Evolutionary conservation across 2,113 vertebrate genomes (phyloP).

Genomic region (Equus przewalskii): DNA sequence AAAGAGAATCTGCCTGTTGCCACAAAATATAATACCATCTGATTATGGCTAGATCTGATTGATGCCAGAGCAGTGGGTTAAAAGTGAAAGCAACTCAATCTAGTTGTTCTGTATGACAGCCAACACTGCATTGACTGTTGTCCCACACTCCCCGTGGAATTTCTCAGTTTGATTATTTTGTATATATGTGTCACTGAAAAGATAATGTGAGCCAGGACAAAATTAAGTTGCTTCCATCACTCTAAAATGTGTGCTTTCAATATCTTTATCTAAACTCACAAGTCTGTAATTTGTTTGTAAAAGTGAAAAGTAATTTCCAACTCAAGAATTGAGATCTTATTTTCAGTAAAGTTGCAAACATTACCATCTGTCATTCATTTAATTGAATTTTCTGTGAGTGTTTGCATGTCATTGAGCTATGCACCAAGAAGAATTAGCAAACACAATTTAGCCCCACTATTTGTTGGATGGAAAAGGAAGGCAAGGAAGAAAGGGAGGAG

Average conservation of each 20-base stretch:
- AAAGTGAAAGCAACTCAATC: not conserved
- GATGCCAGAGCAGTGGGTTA: not conserved
- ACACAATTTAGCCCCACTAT: not conserved
- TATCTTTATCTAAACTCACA: conserved; percentile 57
- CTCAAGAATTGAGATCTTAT: conserved; percentile 16
- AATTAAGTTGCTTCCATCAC: not conserved
- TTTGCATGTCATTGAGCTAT: not conserved
- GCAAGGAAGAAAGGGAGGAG: not conserved
- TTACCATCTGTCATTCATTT: conserved; percentile 66
- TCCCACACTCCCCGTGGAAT: not conserved
- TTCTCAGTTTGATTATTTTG: not conserved
- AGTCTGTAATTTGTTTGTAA: conserved; percentile 56
- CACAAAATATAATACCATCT: not conserved
- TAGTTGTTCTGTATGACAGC: not conserved
- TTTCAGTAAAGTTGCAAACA: conserved; percentile 59
- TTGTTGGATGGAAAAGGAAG: not conserved
- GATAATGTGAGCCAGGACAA: conserved; percentile 21
- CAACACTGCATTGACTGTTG: not conserved
- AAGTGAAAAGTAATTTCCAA: conserved; percentile 27
- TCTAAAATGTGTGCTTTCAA: conserved; percentile 34
- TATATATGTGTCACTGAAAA: conserved; percentile 7
- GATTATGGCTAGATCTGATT: not conserved
- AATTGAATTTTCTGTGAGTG: not conserved
- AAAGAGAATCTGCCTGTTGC: not conserved
- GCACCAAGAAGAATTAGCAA: conserved; percentile 8